These are phyloP conservation scores for Pelecanus crispus DNA, from an alignment of 2,113 vertebrate species.

Conservation along the genomic window DNA sequence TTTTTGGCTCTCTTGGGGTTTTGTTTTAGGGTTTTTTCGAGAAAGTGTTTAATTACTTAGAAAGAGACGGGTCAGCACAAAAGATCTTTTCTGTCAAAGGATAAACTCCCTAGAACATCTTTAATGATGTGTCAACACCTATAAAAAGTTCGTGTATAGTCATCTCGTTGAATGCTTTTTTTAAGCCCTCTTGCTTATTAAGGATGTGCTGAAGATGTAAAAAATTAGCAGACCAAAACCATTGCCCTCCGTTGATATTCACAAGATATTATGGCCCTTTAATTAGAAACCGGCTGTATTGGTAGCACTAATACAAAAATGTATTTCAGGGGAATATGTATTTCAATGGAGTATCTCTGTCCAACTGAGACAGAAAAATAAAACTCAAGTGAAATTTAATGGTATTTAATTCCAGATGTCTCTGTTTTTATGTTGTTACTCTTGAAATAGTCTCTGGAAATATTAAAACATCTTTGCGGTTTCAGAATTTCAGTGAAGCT, in stretches of 20 bases:
- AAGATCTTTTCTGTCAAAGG: not conserved
- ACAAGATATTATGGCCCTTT: conserved; percentile 24
- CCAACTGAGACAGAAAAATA: conserved; percentile 44
- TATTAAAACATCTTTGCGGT: conserved; percentile 42
- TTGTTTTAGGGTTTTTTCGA: not conserved
- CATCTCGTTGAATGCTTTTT: not conserved
- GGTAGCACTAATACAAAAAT: conserved; percentile 16
- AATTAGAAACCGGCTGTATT: conserved; percentile 37
- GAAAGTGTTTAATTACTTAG: not conserved
- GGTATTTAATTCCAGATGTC: conserved; percentile 50
- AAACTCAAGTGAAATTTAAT: conserved; percentile 11
- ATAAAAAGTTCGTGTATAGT: not conserved
- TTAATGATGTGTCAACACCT: not conserved
- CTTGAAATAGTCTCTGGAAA: conserved; percentile 58
- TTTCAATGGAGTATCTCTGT: not conserved
- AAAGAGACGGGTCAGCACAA: not conserved
- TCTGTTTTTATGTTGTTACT: conserved; percentile 43
- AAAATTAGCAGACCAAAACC: not conserved
- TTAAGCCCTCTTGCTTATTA: not conserved
- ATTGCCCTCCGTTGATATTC: not conserved
- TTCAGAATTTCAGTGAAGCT: conserved; percentile 1
- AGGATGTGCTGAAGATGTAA: not conserved
- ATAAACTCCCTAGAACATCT: not conserved
- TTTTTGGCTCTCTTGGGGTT: not conserved
- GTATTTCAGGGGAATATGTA: conserved; percentile 6